Evolutionary conservation across 2,888 invertebrate genomes (phyloP).

Genomic region (Lithophane leautieri): DNA sequence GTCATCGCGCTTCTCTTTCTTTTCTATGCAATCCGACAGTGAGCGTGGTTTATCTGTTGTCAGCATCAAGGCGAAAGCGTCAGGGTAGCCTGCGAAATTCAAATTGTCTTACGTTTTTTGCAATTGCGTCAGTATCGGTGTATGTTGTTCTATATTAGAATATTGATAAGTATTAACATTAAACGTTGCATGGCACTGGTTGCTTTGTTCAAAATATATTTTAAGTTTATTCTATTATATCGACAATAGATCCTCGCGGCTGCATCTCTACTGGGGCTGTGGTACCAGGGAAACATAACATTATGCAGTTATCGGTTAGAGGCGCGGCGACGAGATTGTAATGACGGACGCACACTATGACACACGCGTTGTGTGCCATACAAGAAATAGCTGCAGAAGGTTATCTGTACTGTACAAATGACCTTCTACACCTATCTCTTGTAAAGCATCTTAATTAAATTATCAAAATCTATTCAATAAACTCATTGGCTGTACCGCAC

Average conservation of each 20-base stretch:
- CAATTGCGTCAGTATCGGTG: too few relatives aligned
- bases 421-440: too few relatives aligned
- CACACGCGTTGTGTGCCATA: conserved; percentile 2
- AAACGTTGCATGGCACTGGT: neutral
- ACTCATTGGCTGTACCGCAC: neutral
- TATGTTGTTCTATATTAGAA: too few relatives aligned
- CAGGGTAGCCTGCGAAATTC: too few relatives aligned
- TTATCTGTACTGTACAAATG: too few relatives aligned
- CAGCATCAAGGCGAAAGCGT: too few relatives aligned
- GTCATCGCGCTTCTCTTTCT: too few relatives aligned
- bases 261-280: neutral
- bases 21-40: too few relatives aligned
- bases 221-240: neutral
- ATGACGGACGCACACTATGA: conserved; percentile 7
- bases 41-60: too few relatives aligned
- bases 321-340: conserved; percentile 10
- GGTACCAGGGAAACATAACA: conserved; percentile 8
- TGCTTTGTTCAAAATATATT: neutral
- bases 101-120: too few relatives aligned
- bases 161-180: conserved; percentile 5
- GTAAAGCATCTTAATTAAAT: neutral
- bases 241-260: neutral
- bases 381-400: conserved; percentile 1
- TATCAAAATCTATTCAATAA: neutral
- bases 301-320: conserved; percentile 38